Conservation (phyloP, 2,888 invertebrate genomes). For the Sicus ferrugineus region DNA sequence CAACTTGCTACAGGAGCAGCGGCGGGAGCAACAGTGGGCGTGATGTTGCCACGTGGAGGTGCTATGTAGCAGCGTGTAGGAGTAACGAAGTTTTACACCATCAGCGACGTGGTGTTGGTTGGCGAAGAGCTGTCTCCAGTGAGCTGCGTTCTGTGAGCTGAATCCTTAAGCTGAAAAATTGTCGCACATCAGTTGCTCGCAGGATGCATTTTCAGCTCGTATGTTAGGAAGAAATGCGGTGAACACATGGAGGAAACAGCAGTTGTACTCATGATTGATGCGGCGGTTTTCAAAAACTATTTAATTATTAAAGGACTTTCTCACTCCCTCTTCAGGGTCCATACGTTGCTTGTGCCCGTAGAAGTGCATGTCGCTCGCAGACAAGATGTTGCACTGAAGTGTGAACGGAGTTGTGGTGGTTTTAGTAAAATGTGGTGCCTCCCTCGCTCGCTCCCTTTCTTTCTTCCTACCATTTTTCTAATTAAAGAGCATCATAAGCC, state of each 20-base stretch:
- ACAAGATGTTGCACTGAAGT: neutral
- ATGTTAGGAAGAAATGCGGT: neutral
- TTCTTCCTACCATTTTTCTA: too few species aligned
- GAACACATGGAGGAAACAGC: neutral
- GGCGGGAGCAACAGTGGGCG: neutral
- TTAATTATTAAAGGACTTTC: slow-evolving; percentile 13
- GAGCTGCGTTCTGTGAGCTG: too few species aligned
- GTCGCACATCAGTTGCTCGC: slow-evolving; percentile 6
- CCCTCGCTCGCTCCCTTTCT: too few species aligned
- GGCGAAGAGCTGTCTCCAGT: too few species aligned
- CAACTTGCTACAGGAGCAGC: slow-evolving; percentile 10
- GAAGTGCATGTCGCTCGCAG: neutral
- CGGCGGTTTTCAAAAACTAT: neutral
- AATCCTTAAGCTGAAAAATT: slow-evolving; percentile 19
- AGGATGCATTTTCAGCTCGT: neutral
- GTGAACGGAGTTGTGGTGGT: neutral
- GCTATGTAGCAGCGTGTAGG: neutral
- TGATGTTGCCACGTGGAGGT: neutral
- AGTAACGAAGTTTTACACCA: slow-evolving; percentile 8
- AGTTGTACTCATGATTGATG: neutral
- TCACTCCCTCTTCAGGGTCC: neutral
- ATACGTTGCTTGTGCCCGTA: too few species aligned
- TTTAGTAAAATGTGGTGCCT: neutral
- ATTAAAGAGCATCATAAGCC: neutral
- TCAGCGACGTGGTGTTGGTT: neutral